Base-by-base conservation (phyloP, 2,888 invertebrate species). In the Cataglyphis rosenhaueri region DNA sequence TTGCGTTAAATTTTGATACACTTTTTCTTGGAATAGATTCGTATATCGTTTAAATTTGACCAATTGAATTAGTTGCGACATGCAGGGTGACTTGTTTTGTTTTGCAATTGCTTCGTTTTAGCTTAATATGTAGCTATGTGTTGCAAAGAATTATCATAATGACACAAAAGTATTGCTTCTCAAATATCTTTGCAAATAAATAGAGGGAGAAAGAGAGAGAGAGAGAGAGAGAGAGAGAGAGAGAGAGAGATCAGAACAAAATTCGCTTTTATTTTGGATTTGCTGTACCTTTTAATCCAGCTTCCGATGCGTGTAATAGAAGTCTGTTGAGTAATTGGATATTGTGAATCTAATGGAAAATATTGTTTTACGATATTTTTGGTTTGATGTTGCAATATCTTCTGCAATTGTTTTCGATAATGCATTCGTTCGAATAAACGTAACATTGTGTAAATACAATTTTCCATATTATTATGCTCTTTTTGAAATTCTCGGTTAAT, bases 21-120 rank as follows among this genome's bases (percentile, higher is more conserved):
- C 12, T 2, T 35, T 52, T 25, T n/a, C n/a, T 3, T 66, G 15
- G 10, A 41, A 29, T 76, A 55, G 41, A 82, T 3, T 12, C 35
- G 44, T 81, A 86, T 70, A 76, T 75, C 61, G 73, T 90, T 86
- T 82, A 84, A 87, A 86, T 81, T 83, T 70, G 82, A 73, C 82
- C 65, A 84, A 82, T 88, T 89, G 86, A 88, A 90, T 90, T 89
- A 90, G 82, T 70, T 84, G 57, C 38, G 59, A 79, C 59, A 81
- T 15, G 62, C 65, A 38, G 35, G 73, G 52, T 64, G 65, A 73
- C 85, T 85, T 84, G 48, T 88, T 84, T 57, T 48, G 66, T 38
- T 29, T 12, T 65, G 52, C 81, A 83, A 83, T 85, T 85, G 88
- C 74, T 83, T 82, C 73, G 66, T 55, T 55, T 76, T 73, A 78